Evolutionary conservation across 2,888 invertebrate species (phyloP).

Genomic region (Rhyacophila evoluta): DNA sequence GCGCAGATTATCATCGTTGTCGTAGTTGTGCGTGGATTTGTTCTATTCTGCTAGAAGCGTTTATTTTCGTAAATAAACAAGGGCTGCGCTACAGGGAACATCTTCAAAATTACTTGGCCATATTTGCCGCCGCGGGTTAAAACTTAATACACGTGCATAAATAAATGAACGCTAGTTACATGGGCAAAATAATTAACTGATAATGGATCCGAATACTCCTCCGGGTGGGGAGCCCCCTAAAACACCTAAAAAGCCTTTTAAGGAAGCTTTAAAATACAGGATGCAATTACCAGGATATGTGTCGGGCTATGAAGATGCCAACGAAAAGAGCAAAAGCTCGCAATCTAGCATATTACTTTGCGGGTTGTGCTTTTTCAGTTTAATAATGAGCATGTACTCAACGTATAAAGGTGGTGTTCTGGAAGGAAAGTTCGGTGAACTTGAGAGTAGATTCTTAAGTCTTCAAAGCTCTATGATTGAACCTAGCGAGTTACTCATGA

Average conservation of each 20-base stretch:
- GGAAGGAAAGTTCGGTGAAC: constrained; percentile 66
- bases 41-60: not conserved
- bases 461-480: constrained; percentile 69
- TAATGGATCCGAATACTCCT: constrained; percentile 41
- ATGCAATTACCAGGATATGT: constrained; percentile 30
- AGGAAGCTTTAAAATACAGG: constrained; percentile 37
- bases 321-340: constrained; percentile 28
- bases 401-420: constrained; percentile 71
- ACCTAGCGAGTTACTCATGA: constrained; percentile 69
- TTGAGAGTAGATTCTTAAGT: constrained; percentile 71
- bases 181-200: not conserved
- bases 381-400: constrained; percentile 73
- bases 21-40: not conserved
- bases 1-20: not conserved
- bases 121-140: not conserved
- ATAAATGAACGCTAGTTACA: not conserved
- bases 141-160: not conserved
- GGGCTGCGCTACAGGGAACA: not conserved
- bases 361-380: constrained; percentile 74
- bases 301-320: constrained; percentile 1
- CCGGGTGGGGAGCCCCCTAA: not conserved
- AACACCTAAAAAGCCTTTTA: constrained; percentile 16
- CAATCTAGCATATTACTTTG: constrained; percentile 67
- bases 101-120: constrained; percentile 32
- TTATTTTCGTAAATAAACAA: not conserved